Evolutionary conservation across 1,140 invertebrate genomes (phyloP), one percentile per base, ranked within the genome.

Genomic region (Saccostrea glomerata): DNA sequence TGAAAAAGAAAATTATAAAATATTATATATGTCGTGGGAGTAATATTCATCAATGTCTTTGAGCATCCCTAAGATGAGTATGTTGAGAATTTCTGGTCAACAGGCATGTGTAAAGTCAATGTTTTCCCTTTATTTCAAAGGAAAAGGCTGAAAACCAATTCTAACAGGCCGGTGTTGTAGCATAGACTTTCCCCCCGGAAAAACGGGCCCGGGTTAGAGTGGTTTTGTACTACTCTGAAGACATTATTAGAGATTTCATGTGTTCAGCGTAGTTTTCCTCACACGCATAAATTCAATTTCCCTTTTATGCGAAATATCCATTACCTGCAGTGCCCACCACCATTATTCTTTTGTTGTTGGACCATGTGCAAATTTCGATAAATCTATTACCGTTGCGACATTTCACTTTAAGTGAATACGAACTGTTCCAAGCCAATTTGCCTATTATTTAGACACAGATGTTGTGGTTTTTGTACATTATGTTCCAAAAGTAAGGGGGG

Each of bases 301-400:
- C 30, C 70, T 36, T 23, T 12, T 13, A 77, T 36, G 30, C 70
- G 30, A n/a, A 73, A 73, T 3, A 25, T 23, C 23, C 23, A 73
- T 73, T 73, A 77, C 70, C 70, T 30, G 70, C 3, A 36, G 30
- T 36, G 30, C 70, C 70, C 13, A 11, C 2, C 1, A 13, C 13
- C 30, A 30, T 77, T 15, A 30, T 12, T 30, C 70, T 36, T 13
- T 13, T 30, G 11, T 77, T 25, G 23, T 36, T 12, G 11, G 13
- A 36, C 23, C 25, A 77, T 36, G 70, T 77, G 70, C 60, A 20
- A 77, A 36, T 77, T 77, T 77, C 70, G 15, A 77, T 77, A 30
- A 77, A 30, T 30, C 70, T 77, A 77, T 77, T 77, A 77, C 23
- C 9, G 23, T 36, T 15, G 70, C 11, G 30, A 63, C 13, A 20